phyloP scores from a whole-genome alignment of 2,113 vertebrate species.

The Grus americana region DNA sequence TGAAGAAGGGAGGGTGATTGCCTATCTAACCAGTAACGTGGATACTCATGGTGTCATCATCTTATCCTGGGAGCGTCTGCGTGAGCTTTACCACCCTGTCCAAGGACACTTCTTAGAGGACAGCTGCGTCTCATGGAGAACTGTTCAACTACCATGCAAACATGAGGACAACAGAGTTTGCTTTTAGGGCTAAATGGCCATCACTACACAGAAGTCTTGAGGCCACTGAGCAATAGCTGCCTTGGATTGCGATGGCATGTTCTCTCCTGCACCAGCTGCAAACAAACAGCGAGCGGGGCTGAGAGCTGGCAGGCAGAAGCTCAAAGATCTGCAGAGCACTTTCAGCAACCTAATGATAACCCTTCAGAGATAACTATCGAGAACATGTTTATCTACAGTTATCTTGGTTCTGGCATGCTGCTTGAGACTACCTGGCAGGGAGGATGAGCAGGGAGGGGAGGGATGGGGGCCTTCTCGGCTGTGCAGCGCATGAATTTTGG shows the following conservation, averaged over 20 bases:
- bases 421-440: not conserved
- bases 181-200: not conserved
- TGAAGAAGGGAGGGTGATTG: not conserved
- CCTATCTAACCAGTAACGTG: not conserved
- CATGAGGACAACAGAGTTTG: not conserved
- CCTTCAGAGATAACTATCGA: not conserved
- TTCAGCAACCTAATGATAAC: not conserved
- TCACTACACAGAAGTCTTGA: not conserved
- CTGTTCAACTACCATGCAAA: not conserved
- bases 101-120: not conserved
- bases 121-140: not conserved
- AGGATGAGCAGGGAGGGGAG: not conserved
- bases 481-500: not conserved
- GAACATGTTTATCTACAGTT: not conserved
- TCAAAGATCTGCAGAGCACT: not conserved
- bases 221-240: not conserved
- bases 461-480: not conserved
- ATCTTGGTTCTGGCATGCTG: not conserved
- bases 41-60: not conserved
- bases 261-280: not conserved
- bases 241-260: not conserved
- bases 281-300: rapidly evolving
- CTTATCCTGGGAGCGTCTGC: not conserved
- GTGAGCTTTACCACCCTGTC: not conserved
- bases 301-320: not conserved